These are phyloP conservation scores for Martes martes DNA, from an alignment of 2,113 vertebrate species.

Conservation along the genomic window DNA sequence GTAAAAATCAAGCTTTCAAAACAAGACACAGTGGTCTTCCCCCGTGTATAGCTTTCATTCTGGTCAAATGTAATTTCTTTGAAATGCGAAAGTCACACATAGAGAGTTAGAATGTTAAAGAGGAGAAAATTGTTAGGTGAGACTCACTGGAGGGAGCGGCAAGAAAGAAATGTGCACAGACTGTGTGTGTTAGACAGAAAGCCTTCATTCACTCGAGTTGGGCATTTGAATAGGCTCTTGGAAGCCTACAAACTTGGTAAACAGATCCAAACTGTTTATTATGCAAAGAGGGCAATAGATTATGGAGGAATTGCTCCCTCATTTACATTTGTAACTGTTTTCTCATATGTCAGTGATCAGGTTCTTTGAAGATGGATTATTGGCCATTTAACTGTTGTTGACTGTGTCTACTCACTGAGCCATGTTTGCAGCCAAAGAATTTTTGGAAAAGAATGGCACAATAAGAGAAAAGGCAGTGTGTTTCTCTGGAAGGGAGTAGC, in stretches of 20 bases:
- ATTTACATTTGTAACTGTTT: conserved; percentile 45
- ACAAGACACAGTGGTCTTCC: neutral
- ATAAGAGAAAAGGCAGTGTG: neutral
- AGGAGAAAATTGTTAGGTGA: neutral
- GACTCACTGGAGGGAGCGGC: neutral
- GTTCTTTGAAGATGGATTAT: conserved; percentile 40
- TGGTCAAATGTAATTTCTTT: neutral
- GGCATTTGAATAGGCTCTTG: conserved; percentile 23
- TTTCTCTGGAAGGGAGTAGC: neutral
- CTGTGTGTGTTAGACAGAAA: neutral
- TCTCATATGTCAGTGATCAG: neutral
- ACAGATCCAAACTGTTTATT: conserved; percentile 37
- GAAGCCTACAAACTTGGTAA: conserved; percentile 44
- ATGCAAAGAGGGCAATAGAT: neutral
- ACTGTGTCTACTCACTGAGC: neutral
- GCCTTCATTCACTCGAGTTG: neutral
- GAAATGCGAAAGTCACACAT: neutral
- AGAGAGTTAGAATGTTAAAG: neutral
- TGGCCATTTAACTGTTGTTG: conserved; percentile 12
- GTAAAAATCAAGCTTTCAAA: conserved; percentile 31
- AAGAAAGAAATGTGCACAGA: conserved; percentile 25
- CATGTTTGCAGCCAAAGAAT: neutral
- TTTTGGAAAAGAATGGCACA: neutral
- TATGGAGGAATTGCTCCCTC: neutral
- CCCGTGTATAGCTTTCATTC: neutral